These are phyloP conservation scores for Crotalus viridis DNA, from an alignment of 2,113 vertebrate species.

Conservation along the genomic window DNA sequence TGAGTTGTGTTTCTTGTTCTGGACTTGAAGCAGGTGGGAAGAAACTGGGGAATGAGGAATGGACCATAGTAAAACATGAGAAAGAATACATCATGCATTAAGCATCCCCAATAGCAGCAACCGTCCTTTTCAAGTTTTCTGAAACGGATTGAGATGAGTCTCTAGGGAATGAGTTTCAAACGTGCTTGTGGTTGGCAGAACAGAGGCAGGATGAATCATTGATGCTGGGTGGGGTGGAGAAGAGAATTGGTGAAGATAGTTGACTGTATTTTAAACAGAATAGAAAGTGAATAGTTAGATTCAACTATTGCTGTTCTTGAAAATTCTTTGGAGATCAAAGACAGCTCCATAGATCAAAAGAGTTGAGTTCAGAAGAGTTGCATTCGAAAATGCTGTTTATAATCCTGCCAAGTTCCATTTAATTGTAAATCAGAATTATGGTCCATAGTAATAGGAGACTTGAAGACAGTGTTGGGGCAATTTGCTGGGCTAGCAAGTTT, in stretches of 20 bases:
- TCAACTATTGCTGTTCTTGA: neutral
- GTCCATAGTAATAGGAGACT: neutral
- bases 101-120: no score
- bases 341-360: neutral
- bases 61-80: neutral
- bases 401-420: neutral
- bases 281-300: neutral
- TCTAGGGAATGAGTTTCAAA: neutral
- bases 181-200: neutral
- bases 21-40: neutral
- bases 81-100: neutral
- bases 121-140: neutral
- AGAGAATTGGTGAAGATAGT: neutral
- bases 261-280: neutral
- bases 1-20: neutral
- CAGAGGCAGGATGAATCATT: neutral
- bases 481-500: neutral
- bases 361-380: neutral
- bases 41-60: neutral
- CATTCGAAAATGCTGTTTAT: neutral
- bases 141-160: neutral
- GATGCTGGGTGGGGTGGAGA: neutral
- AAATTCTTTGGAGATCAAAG: neutral
- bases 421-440: neutral
- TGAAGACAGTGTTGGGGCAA: no score